These are phyloP conservation scores for Scophthalmus maximus DNA, from an alignment of 2,113 vertebrate species.

Conservation along the genomic window DNA sequence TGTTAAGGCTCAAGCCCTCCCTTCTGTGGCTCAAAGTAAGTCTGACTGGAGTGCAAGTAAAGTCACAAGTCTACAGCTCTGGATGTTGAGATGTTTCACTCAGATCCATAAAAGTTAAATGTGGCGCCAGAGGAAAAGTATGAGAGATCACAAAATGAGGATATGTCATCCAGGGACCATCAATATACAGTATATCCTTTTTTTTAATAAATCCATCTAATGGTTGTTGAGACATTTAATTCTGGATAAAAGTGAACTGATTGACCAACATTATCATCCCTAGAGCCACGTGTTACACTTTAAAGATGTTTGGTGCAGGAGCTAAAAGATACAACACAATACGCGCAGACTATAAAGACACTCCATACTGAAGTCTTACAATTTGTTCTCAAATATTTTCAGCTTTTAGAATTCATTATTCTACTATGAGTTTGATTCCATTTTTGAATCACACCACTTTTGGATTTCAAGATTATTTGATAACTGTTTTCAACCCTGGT, in stretches of 20 bases:
- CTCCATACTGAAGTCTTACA: constrained; percentile 14
- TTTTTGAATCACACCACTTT: constrained; percentile 1
- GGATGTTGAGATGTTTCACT: neutral
- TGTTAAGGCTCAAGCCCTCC: neutral
- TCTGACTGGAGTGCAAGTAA: neutral
- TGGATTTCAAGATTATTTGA: no score
- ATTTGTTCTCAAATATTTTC: constrained; percentile 26
- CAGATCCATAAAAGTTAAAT: neutral
- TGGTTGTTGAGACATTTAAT: neutral
- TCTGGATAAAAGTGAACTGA: neutral
- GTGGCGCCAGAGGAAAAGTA: neutral
- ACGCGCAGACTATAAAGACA: constrained; percentile 16
- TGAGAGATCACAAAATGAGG: neutral
- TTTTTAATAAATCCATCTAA: no score
- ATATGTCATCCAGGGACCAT: neutral
- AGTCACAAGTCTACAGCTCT: neutral
- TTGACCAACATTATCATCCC: neutral
- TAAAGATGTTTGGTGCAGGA: no score
- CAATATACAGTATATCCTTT: no score
- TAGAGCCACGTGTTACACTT: no score
- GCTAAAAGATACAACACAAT: no score
- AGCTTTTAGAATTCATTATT: constrained; percentile 33
- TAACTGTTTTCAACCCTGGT: no score
- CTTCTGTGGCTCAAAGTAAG: neutral
- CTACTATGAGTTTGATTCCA: constrained; percentile 7